Percentiles rank a stretch among this genome's conserved stretches.
phyloP scores from a whole-genome alignment of 2,113 vertebrate species.

The Thalassoma bifasciatum region DNA sequence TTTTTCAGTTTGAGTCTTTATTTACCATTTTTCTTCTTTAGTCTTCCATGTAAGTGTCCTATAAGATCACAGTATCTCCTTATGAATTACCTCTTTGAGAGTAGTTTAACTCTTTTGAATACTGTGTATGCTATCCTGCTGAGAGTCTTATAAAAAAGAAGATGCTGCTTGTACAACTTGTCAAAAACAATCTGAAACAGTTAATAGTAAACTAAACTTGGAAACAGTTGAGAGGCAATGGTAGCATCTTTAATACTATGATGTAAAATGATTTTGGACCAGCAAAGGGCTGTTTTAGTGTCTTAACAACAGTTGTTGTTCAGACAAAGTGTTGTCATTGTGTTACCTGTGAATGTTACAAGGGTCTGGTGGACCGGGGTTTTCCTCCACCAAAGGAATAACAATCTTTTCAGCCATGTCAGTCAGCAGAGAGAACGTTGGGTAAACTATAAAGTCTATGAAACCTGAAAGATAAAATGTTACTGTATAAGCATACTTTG shows the following conservation, averaged over 20 bases:
- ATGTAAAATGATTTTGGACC: no score
- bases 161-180: neutral
- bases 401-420: slow-evolving; percentile 95
- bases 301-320: no score
- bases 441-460: slow-evolving; percentile 96
- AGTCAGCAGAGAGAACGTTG: slow-evolving; percentile 92
- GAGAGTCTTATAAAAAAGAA: no score
- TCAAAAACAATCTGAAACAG: no score
- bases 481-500: neutral
- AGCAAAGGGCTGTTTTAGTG: no score
- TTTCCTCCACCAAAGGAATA: slow-evolving; percentile 88
- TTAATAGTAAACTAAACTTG: no score
- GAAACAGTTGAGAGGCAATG: no score
- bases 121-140: neutral
- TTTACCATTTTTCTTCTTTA: neutral
- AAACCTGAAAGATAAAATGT: slow-evolving; percentile 83
- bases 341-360: slow-evolving; percentile 81
- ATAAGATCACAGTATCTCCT: neutral
- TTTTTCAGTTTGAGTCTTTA: neutral
- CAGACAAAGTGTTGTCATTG: neutral
- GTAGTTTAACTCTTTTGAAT: neutral
- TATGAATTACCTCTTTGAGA: neutral
- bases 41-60: neutral
- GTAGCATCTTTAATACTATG: no score
- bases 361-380: slow-evolving; percentile 83